These are phyloP conservation scores for Oscheius sp. DNA, from an alignment of 2,888 invertebrate species.

Conservation along the genomic window DNA sequence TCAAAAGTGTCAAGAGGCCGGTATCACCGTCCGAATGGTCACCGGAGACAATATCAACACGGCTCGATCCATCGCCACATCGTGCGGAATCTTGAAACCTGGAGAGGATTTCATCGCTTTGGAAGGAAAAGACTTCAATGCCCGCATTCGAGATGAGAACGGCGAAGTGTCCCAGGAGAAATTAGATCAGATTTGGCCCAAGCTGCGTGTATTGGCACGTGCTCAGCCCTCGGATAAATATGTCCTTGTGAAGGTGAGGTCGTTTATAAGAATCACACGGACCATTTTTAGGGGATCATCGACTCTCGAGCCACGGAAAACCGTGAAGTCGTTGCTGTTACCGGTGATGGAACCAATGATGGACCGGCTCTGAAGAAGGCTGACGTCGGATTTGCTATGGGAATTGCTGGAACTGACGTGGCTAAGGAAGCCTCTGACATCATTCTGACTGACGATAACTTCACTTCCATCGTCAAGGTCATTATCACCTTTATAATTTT, in stretches of 20 bases:
- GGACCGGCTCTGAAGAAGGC: slow-evolving; percentile 77
- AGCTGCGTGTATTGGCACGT: slow-evolving; percentile 91
- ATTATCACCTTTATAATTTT: not conserved
- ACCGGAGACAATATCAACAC: slow-evolving; percentile 99
- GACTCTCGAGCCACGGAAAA: slow-evolving; percentile 88
- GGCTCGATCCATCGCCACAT: slow-evolving; percentile 91
- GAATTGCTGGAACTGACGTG: slow-evolving; percentile 77
- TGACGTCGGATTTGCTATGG: slow-evolving; percentile 78
- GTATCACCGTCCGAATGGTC: slow-evolving; percentile 98
- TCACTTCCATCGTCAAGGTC: slow-evolving; percentile 76
- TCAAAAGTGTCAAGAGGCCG: slow-evolving; percentile 92
- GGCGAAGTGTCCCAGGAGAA: slow-evolving; percentile 85
- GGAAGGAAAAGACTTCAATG: slow-evolving; percentile 98
- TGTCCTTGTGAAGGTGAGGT: slow-evolving; percentile 84
- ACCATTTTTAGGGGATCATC: slow-evolving; percentile 84
- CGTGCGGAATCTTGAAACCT: slow-evolving; percentile 91
- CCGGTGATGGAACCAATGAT: slow-evolving; percentile 77
- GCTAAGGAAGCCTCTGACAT: slow-evolving; percentile 78
- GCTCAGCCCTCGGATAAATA: slow-evolving; percentile 99
- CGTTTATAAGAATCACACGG: too few species aligned
- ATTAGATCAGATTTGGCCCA: slow-evolving; percentile 91
- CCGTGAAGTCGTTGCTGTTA: slow-evolving; percentile 77
- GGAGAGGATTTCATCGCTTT: slow-evolving; percentile 94
- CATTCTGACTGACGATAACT: slow-evolving; percentile 77
- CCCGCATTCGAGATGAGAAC: slow-evolving; percentile 75